Percentiles rank a stretch among this genome's conserved stretches.
Conservation (phyloP, 2,113 vertebrate species). For the Pristiophorus japonicus region DNA sequence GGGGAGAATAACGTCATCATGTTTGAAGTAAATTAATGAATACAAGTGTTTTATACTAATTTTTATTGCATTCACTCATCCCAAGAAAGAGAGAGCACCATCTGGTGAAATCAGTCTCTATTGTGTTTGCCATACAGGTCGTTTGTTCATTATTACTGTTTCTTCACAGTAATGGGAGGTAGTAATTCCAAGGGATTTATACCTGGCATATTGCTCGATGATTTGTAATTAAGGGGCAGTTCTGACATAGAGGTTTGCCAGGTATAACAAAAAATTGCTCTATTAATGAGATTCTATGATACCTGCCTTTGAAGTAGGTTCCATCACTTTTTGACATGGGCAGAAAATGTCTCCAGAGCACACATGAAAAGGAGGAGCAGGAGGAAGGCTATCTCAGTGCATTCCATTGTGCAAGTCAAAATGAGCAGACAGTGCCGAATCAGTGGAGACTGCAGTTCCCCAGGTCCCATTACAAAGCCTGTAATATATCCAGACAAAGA, state of each 20-base stretch:
- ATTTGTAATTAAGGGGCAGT: not conserved
- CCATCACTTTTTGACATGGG: not conserved
- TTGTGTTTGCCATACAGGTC: not conserved
- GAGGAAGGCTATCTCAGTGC: not conserved
- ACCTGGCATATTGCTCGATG: not conserved
- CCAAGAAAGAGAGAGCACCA: not conserved
- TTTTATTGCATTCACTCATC: not conserved
- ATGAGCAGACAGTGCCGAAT: not conserved
- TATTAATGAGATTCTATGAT: not conserved
- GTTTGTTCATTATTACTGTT: not conserved
- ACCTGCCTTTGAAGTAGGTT: not conserved
- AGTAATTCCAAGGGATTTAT: not conserved
- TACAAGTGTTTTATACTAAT: not conserved
- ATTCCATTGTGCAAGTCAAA: not conserved
- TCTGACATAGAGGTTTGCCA: not conserved
- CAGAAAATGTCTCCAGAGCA: not conserved
- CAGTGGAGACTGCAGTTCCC: not conserved
- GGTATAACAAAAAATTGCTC: not conserved
- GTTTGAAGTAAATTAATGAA: not conserved
- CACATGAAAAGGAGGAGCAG: not conserved
- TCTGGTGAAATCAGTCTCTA: not conserved
- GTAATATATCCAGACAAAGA: not conserved
- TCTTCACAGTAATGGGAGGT: not conserved
- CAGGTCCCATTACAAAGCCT: not conserved
- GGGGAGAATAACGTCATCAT: not conserved